Percentiles rank a stretch among this genome's conserved stretches.
Conservation (phyloP, 2,113 vertebrate genomes). For the Gymnogyps californianus region DNA sequence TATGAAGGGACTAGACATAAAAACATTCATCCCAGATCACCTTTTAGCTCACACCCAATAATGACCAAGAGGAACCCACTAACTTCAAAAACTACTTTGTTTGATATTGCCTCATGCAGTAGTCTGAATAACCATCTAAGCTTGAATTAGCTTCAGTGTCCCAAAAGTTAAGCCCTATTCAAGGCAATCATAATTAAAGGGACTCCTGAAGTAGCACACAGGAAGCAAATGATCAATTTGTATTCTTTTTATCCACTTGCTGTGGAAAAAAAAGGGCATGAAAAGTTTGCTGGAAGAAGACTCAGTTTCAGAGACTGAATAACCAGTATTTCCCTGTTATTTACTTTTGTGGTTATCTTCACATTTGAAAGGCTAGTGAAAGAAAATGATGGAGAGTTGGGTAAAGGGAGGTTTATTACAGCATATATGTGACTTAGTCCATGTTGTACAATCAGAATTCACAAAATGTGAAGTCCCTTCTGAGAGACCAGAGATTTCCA, state of each 20-base stretch:
- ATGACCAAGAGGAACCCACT: not conserved
- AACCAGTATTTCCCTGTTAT: not conserved
- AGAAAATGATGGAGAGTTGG: not conserved
- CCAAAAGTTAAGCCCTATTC: not conserved
- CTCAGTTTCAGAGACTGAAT: not conserved
- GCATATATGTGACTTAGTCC: not conserved
- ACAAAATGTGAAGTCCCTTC: not conserved
- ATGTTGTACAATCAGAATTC: not conserved
- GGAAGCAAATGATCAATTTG: not conserved
- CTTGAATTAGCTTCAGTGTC: not conserved
- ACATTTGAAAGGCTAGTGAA: not conserved
- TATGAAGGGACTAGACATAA: rapidly evolving
- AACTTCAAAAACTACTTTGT: not conserved
- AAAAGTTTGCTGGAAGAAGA: not conserved
- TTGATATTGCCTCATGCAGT: not conserved
- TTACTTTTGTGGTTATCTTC: not conserved
- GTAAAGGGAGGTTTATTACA: not conserved
- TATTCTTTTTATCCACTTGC: not conserved
- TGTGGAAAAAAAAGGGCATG: not conserved
- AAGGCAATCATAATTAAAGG: not conserved
- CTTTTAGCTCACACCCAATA: not conserved
- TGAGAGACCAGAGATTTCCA: not conserved
- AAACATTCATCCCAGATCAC: not conserved
- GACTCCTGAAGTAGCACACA: not conserved
- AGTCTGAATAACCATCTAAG: not conserved